Evolutionary conservation across 2,888 invertebrate species (phyloP).

Genomic region (Hipparchia semele): DNA sequence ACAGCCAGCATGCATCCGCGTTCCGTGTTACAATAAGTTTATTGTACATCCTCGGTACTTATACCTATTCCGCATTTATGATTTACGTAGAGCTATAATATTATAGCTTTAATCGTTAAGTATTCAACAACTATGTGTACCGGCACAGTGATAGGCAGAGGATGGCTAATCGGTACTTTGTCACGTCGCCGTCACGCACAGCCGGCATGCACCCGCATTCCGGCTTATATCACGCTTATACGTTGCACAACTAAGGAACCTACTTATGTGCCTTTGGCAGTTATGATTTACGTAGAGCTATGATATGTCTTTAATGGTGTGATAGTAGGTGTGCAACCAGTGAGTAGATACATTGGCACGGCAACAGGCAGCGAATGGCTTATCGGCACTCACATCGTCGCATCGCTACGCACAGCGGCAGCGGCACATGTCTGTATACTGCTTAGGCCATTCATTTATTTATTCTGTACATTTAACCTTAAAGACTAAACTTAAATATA

Average conservation of each 20-base stretch:
- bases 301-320: background rate
- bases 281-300: background rate
- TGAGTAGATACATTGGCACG: slow-evolving; percentile 15
- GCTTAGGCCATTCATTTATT: too few species aligned
- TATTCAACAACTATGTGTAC: background rate
- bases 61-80: background rate
- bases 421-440: too few species aligned
- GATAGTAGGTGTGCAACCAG: background rate
- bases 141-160: slow-evolving; percentile 4
- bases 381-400: slow-evolving; percentile 72
- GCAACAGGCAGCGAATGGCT: slow-evolving; percentile 60
- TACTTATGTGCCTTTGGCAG: background rate
- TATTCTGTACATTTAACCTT: too few species aligned
- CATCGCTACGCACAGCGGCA: slow-evolving; percentile 54
- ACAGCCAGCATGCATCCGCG: slow-evolving; percentile 49
- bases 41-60: background rate
- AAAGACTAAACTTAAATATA: too few species aligned
- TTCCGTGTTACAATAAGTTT: background rate
- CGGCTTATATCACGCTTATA: slow-evolving; percentile 1
- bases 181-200: background rate
- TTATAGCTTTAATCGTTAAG: background rate
- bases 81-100: too few species aligned
- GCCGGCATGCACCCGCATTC: background rate
- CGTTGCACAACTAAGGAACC: too few species aligned
- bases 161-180: background rate